These are phyloP conservation scores for Pan paniscus DNA, from an alignment of 2,113 vertebrate species.

Conservation along the genomic window DNA sequence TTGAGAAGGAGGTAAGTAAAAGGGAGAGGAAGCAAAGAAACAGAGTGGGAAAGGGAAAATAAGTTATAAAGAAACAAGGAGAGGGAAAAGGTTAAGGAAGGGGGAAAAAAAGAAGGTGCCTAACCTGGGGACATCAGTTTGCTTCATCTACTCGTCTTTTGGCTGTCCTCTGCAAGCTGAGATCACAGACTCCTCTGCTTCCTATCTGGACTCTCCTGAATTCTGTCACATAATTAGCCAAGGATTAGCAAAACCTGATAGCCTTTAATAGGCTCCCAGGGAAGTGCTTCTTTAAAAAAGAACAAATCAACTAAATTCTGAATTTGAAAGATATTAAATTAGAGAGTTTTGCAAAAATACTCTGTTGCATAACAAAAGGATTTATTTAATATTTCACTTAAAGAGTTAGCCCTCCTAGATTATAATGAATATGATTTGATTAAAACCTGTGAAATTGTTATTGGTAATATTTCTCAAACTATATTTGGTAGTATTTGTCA, in stretches of 20 bases:
- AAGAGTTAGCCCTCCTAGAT: not conserved
- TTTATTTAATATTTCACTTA: not conserved
- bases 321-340: not conserved
- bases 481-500: not conserved
- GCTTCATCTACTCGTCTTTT: not conserved
- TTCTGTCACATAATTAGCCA: not conserved
- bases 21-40: not conserved
- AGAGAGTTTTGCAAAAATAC: not conserved
- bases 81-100: not conserved
- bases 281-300: slow-evolving; percentile 22
- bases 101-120: not conserved
- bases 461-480: not conserved
- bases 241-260: not conserved
- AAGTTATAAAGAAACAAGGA: not conserved
- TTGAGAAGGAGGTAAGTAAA: not conserved
- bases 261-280: not conserved
- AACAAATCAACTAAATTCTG: not conserved
- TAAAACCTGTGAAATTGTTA: not conserved
- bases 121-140: rapidly evolving
- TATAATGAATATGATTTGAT: not conserved
- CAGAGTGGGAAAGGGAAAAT: not conserved
- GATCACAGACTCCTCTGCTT: not conserved
- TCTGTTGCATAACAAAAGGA: not conserved
- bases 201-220: not conserved
- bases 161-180: not conserved